Evolutionary conservation across 2,888 invertebrate genomes (phyloP).

Genomic region (Brachyopa scutellaris): DNA sequence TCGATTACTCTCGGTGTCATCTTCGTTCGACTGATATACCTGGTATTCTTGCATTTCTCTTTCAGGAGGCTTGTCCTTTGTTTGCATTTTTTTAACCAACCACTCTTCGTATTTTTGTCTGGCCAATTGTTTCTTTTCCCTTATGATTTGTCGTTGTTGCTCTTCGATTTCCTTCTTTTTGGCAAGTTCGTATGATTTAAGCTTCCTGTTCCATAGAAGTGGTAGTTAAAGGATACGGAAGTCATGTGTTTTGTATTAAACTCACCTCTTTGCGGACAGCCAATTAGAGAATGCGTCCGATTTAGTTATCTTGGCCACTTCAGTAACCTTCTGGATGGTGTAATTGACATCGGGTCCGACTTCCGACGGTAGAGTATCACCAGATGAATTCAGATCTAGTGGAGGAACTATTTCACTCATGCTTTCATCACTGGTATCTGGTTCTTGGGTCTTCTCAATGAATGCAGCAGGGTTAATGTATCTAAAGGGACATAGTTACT

Average conservation of each 20-base stretch:
- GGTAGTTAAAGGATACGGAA: neutral
- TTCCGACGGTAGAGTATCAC: constrained; percentile 67
- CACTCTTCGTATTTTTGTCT: constrained; percentile 77
- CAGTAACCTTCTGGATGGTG: constrained; percentile 75
- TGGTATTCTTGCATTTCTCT: constrained; percentile 34
- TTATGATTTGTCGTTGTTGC: constrained; percentile 65
- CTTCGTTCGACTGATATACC: constrained; percentile 39
- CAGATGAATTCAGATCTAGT: constrained; percentile 75
- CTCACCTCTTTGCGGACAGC: constrained; percentile 77
- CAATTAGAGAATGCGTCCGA: constrained; percentile 79
- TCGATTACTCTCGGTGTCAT: constrained; percentile 72
- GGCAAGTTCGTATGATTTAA: constrained; percentile 73
- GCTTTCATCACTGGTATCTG: constrained; percentile 49
- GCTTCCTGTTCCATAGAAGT: constrained; percentile 63
- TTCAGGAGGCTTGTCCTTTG: constrained; percentile 26
- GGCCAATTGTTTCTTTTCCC: constrained; percentile 75
- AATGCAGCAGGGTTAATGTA: constrained; percentile 75
- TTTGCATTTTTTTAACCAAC: constrained; percentile 75
- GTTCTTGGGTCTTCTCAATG: constrained; percentile 71
- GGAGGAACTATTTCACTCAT: constrained; percentile 75
- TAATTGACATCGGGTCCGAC: constrained; percentile 58
- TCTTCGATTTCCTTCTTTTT: constrained; percentile 73
- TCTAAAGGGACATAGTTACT: constrained; percentile 50
- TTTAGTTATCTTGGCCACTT: constrained; percentile 74
- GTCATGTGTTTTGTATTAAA: neutral